Evolutionary conservation across 1,140 invertebrate species (phyloP).

Genomic region (Gryllus bimaculatus): DNA sequence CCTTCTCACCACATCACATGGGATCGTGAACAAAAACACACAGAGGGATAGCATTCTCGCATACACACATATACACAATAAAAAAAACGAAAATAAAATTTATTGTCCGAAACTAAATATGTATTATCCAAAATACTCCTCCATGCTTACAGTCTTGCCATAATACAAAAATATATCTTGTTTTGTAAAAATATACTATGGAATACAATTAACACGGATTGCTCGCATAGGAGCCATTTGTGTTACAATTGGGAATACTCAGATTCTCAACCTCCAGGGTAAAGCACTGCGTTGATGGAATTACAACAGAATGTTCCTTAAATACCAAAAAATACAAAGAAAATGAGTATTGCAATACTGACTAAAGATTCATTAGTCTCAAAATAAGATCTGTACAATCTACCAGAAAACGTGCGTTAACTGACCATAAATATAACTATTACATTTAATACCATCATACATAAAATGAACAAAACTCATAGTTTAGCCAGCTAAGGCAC

Average conservation of each 20-base stretch:
- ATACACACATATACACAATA: not conserved
- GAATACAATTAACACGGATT: not conserved
- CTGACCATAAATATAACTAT: not conserved
- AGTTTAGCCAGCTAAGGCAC: not conserved
- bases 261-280: constrained; percentile 3
- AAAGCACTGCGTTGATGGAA: not conserved
- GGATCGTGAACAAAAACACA: too few relatives aligned
- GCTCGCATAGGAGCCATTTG: not conserved
- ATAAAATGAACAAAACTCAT: not conserved
- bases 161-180: not conserved
- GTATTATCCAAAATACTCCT: not conserved
- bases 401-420: not conserved
- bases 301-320: not conserved
- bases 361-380: not conserved
- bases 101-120: not conserved
- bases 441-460: not conserved
- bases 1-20: too few relatives aligned
- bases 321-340: not conserved
- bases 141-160: not conserved
- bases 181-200: not conserved
- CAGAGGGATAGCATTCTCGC: too few relatives aligned
- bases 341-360: not conserved
- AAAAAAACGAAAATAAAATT: not conserved
- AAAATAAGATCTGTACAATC: not conserved
- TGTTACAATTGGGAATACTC: not conserved